Conservation (phyloP, 1,140 invertebrate species). For the Drosophila tsacasi region DNA sequence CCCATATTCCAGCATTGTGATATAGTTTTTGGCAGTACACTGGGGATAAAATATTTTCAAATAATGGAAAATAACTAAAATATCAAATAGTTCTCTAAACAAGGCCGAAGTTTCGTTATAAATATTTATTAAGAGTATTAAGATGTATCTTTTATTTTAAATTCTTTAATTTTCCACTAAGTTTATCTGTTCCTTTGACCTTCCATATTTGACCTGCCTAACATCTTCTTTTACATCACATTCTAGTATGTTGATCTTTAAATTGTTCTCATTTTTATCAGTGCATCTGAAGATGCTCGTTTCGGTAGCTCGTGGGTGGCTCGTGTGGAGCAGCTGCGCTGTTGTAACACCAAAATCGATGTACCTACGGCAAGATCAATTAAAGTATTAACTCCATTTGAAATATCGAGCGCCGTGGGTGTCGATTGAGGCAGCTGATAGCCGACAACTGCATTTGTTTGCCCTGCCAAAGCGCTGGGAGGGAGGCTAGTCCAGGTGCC, state of each 20-base stretch:
- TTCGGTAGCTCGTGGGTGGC: conserved; percentile 55
- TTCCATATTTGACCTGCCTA: not conserved
- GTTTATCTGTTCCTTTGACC: not conserved
- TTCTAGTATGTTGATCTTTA: not conserved
- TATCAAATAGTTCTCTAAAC: not conserved
- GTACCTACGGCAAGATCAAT: conserved; percentile 63
- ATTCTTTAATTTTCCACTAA: not conserved
- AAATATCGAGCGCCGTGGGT: conserved; percentile 40
- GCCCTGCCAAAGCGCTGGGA: not conserved
- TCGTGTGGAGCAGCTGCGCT: conserved; percentile 47
- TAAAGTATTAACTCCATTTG: conserved; percentile 69
- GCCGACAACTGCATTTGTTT: conserved; percentile 28
- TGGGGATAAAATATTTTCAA: not conserved
- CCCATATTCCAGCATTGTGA: not conserved
- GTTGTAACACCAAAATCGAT: conserved; percentile 51
- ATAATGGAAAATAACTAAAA: not conserved
- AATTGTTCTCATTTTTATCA: not conserved
- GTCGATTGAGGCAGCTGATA: conserved; percentile 42
- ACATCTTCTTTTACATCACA: not conserved
- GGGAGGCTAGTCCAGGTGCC: conserved; percentile 37
- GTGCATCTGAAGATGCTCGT: conserved; percentile 5
- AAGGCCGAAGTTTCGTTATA: not conserved
- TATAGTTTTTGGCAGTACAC: not conserved
- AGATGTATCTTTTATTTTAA: not conserved
- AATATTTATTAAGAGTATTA: not conserved